These are phyloP conservation scores for Chrysomela aeneicollis DNA, from an alignment of 2,888 invertebrate species.

Conservation along the genomic window DNA sequence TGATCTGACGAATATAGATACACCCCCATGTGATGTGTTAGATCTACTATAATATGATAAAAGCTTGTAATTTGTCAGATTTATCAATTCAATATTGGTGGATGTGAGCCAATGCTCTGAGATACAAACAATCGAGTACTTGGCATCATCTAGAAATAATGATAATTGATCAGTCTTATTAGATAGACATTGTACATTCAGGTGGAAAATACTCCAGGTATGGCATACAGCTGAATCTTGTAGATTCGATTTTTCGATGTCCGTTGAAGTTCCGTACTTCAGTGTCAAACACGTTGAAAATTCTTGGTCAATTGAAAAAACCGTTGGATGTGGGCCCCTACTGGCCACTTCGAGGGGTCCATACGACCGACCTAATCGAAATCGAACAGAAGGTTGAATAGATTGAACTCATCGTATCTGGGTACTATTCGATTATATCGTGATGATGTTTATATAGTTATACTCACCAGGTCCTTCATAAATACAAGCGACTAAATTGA, in stretches of 20 bases:
- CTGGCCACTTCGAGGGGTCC: neutral
- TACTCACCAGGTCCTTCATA: too few species aligned
- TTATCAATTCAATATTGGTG: neutral
- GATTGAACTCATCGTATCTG: too few species aligned
- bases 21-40: conserved; percentile 10
- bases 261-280: conserved; percentile 3
- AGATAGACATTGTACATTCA: conserved; percentile 7
- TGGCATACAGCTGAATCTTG: neutral
- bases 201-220: conserved; percentile 8
- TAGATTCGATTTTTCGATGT: neutral
- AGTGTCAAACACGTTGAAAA: conserved; percentile 2
- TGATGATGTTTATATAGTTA: too few species aligned
- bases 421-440: too few species aligned
- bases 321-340: neutral
- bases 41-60: conserved; percentile 6
- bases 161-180: conserved; percentile 10
- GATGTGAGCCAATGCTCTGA: conserved; percentile 1
- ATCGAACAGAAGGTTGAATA: too few species aligned
- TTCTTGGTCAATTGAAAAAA: conserved; percentile 2
- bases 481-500: too few species aligned
- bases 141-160: neutral
- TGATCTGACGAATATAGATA: conserved; percentile 1
- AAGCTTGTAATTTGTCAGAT: neutral
- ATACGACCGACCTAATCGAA: too few species aligned
- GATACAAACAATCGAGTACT: conserved; percentile 8